These are phyloP conservation scores for Chromoteleia sp. DNA, from an alignment of 2,888 invertebrate species.

Conservation along the genomic window DNA sequence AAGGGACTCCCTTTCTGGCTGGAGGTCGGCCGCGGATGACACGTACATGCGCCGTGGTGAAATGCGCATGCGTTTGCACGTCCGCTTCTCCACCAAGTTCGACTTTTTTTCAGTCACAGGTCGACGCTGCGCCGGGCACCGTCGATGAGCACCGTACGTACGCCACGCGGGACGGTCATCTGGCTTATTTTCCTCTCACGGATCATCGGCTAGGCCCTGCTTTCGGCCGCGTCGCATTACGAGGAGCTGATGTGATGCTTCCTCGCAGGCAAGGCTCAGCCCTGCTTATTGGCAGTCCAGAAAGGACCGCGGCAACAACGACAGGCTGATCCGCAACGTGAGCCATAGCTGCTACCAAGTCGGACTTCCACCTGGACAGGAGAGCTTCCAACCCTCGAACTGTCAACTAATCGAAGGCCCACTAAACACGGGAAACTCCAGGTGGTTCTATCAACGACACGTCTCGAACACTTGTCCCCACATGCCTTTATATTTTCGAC, in stretches of 20 bases:
- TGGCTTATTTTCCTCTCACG: conserved; percentile 66
- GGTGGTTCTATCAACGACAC: conserved; percentile 17
- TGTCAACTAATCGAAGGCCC: conserved; percentile 9
- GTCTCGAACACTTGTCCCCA: not conserved
- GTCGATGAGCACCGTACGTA: conserved; percentile 70
- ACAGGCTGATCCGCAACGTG: conserved; percentile 41
- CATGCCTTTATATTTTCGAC: not conserved
- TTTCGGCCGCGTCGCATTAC: conserved; percentile 29
- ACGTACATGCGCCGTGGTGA: conserved; percentile 64
- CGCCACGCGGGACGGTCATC: conserved; percentile 59
- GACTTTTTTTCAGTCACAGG: conserved; percentile 83
- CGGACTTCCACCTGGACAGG: conserved; percentile 58
- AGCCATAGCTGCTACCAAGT: conserved; percentile 29
- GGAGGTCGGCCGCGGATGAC: conserved; percentile 71
- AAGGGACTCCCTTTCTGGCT: conserved; percentile 65
- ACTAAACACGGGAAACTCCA: not conserved
- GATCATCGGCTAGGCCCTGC: conserved; percentile 70
- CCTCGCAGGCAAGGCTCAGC: conserved; percentile 21
- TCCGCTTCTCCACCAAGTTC: conserved; percentile 73
- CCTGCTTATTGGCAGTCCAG: conserved; percentile 49
- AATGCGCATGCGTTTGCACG: conserved; percentile 73
- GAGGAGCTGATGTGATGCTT: conserved; percentile 56
- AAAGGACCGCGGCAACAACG: conserved; percentile 42
- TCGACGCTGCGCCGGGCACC: conserved; percentile 81
- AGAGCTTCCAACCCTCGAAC: conserved; percentile 48